Evolutionary conservation across 2,113 vertebrate species (phyloP), one percentile per base, ranked within the genome.

Genomic region (Toxostoma redivivum): DNA sequence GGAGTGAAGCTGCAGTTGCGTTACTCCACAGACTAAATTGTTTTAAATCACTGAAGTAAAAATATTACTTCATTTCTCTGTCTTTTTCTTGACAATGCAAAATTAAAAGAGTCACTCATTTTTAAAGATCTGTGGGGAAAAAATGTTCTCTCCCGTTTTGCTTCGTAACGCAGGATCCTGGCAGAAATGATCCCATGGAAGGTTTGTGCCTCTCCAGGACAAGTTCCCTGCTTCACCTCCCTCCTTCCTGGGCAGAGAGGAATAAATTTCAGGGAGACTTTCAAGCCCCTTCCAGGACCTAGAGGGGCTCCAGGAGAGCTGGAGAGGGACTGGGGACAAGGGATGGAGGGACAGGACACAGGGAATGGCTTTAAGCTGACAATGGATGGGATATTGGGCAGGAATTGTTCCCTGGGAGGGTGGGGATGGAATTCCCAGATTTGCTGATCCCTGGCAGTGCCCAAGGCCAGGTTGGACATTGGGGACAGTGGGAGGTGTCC

Each of bases 91-190:
- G 95, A 94, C 93, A 93, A 90, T 86, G 92, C 92, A 95, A 96
- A 97, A 97, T 96, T 96, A 97, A 97, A 79, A 94, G 93, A 95
- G 94, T 95, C 94, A 96, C 94, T 96, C 93, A 97, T 97, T 97
- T 96, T 97, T 95, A 97, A 96, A 92, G 94, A 97, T 95, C 93
- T 95, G 81, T 35, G 48, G 92, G 95, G 89, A 50, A 87, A 61
- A 81, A 81, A 85, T 2, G 62, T 64, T 94, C 93, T 83, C 44
- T 77, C 74, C 21, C 0, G 1, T 80, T 90, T 44, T 72, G 85
- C 93, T 92, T 50, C 0, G 31, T 62, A 66, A 77, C 0, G 9
- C 64, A 50, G 71, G 3, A 18, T 44, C 71, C 62, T 58, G 47
- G 67, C 81, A 37, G 77, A 21, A 35, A 42, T 2, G 33, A 33